phyloP scores from a whole-genome alignment of 2,113 vertebrate genomes.

The Natator depressus region DNA sequence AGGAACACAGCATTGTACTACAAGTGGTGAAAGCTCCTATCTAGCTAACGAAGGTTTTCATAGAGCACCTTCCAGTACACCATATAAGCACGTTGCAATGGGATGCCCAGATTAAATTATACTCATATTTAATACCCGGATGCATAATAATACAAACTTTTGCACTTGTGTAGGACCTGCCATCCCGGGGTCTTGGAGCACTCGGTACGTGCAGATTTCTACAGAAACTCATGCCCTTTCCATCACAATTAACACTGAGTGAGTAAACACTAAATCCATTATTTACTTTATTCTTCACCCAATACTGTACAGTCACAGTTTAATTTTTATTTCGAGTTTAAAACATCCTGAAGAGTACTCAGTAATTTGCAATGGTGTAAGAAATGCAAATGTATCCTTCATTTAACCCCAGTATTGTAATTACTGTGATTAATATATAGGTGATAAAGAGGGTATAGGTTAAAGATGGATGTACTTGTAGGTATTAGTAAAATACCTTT shows the following conservation, averaged over 20 bases:
- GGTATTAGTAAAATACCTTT: background rate
- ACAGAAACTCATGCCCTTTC: background rate
- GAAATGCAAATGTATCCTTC: background rate
- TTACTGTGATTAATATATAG: fast-evolving
- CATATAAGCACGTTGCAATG: background rate
- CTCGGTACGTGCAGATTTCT: background rate
- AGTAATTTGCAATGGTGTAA: background rate
- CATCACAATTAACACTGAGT: background rate
- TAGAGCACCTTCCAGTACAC: background rate
- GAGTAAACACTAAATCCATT: background rate
- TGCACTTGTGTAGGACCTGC: background rate
- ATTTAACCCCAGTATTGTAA: background rate
- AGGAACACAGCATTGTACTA: background rate
- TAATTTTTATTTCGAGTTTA: background rate
- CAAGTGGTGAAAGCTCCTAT: background rate
- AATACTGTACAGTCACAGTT: background rate
- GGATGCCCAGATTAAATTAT: background rate
- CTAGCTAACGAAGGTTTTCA: background rate
- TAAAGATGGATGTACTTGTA: background rate
- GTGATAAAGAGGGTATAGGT: background rate
- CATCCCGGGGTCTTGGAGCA: background rate
- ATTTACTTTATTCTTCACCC: background rate
- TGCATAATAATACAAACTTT: background rate
- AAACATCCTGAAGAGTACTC: background rate
- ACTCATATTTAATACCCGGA: fast-evolving